Conservation (phyloP, 2,113 vertebrate species). For the Microcebus lehilahytsara region DNA sequence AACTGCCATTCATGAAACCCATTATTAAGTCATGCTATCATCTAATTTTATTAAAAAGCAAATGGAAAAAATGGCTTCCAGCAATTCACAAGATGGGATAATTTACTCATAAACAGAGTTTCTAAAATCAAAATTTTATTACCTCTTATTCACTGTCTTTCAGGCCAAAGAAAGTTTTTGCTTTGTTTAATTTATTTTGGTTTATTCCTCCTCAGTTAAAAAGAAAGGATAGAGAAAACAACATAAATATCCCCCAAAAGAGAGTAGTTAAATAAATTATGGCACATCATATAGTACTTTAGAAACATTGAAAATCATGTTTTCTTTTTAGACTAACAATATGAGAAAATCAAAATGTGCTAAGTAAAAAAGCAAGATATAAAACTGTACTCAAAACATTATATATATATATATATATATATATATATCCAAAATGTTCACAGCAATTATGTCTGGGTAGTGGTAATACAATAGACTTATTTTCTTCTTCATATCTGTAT, state of each 20-base stretch:
- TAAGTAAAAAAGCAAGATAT: not conserved
- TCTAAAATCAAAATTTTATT: conserved; percentile 38
- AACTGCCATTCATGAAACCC: not conserved
- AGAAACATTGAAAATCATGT: not conserved
- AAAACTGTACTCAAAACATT: not conserved
- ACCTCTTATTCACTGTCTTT: conserved; percentile 4
- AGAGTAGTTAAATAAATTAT: not conserved
- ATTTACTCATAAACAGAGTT: conserved; percentile 18
- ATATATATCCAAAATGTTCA: not conserved
- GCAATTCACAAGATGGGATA: not conserved
- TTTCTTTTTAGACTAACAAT: not conserved
- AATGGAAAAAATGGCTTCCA: not conserved
- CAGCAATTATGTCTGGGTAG: not conserved
- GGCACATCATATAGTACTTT: not conserved
- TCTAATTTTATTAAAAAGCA: conserved; percentile 13
- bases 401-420: not conserved
- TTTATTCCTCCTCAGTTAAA: conserved; percentile 20
- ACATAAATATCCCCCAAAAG: not conserved
- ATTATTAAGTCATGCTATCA: not conserved
- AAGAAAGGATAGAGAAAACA: not conserved
- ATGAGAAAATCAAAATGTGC: not conserved
- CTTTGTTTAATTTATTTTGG: conserved; percentile 16
- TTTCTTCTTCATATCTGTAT: not conserved
- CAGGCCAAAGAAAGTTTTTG: not conserved
- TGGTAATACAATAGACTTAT: not conserved